phyloP scores from a whole-genome alignment of 2,113 vertebrate species.

The Callospermophilus lateralis region DNA sequence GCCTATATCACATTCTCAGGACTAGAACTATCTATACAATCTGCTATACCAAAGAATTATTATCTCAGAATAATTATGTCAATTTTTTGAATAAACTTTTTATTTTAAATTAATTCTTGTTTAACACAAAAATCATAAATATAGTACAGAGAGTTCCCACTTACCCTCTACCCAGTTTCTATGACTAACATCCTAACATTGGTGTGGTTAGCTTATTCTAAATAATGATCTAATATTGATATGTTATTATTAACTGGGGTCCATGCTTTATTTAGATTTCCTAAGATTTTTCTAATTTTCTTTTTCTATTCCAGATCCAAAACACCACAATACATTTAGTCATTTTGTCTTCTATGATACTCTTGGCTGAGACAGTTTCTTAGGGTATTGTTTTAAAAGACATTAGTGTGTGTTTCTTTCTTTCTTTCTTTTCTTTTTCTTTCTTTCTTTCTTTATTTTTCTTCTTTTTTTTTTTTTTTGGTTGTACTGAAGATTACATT shows the following conservation, averaged over 20 bases:
- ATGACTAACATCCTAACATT: not conserved
- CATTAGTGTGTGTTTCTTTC: not conserved
- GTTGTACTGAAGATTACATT: too few species aligned
- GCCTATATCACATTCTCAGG: not conserved
- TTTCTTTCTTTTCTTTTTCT: too few species aligned
- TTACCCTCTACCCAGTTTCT: not conserved
- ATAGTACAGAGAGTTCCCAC: not conserved
- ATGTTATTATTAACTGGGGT: not conserved
- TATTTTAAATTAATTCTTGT: not conserved
- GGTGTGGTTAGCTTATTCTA: not conserved
- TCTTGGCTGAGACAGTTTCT: not conserved
- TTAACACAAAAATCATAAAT: not conserved
- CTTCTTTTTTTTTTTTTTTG: too few species aligned
- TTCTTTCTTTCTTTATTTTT: not conserved
- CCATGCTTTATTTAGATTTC: not conserved
- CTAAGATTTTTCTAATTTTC: not conserved
- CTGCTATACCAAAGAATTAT: not conserved
- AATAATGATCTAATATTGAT: not conserved
- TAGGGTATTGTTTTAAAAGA: constrained; percentile 35
- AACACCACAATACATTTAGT: not conserved
- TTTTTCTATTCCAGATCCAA: not conserved
- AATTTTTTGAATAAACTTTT: not conserved
- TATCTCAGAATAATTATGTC: not conserved
- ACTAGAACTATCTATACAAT: not conserved
- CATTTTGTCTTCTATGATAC: not conserved